Conservation (phyloP, 1,140 invertebrate genomes). For the Lethocerus indicus region DNA sequence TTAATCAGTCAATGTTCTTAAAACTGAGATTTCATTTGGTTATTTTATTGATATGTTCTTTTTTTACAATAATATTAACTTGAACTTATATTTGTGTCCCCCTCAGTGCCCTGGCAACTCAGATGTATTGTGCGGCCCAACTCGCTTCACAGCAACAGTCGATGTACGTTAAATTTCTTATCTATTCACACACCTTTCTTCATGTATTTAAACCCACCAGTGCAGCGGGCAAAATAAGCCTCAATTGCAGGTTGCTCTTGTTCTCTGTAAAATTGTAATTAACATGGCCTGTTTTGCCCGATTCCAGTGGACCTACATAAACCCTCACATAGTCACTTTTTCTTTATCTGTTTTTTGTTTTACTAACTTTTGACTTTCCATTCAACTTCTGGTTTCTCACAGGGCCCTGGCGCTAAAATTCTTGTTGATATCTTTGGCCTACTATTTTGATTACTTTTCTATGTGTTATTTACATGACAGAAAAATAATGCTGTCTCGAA, state of each 20-base stretch:
- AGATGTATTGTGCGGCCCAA: conserved; percentile 82
- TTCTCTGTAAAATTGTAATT: not conserved
- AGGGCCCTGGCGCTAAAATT: conserved; percentile 16
- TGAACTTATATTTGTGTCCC: conserved; percentile 7
- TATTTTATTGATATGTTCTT: too few species aligned
- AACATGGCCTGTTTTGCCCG: not conserved
- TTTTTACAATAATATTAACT: too few species aligned
- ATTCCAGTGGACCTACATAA: too few species aligned
- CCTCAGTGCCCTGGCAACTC: conserved; percentile 87
- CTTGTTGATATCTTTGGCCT: not conserved
- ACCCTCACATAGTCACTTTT: conserved; percentile 1
- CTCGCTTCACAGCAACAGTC: conserved; percentile 73
- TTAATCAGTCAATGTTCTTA: too few species aligned
- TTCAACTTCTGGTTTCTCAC: conserved; percentile 5
- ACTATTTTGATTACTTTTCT: conserved; percentile 7
- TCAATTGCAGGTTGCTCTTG: too few species aligned
- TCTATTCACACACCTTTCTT: conserved; percentile 8
- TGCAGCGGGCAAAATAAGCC: too few species aligned
- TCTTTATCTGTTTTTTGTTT: conserved; percentile 4
- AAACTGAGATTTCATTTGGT: too few species aligned
- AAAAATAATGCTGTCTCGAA: not conserved
- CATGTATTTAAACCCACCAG: too few species aligned
- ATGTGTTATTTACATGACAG: not conserved
- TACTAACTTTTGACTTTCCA: conserved; percentile 5
- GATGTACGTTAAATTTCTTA: conserved; percentile 54